Evolutionary conservation across 2,888 invertebrate species (phyloP).

Genomic region (Drosophila peninsularis): DNA sequence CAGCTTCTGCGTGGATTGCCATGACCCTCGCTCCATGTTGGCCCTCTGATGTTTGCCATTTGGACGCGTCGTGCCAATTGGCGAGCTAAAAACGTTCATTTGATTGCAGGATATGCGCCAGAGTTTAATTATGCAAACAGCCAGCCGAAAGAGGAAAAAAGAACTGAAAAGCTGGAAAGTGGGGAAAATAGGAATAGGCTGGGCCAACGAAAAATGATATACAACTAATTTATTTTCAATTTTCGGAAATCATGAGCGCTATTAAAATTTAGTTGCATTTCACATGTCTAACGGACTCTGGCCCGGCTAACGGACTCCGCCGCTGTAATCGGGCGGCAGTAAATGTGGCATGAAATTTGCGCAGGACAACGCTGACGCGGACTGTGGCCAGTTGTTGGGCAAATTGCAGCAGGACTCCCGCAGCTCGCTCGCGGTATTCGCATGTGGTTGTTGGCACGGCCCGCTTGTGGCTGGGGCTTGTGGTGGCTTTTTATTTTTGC

Average conservation of each 20-base stretch:
- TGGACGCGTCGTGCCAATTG: constrained; percentile 23
- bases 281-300: constrained; percentile 24
- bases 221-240: constrained; percentile 79
- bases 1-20: neutral
- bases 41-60: constrained; percentile 1
- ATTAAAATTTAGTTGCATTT: constrained; percentile 70
- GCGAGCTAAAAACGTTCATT: constrained; percentile 69
- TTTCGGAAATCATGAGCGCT: constrained; percentile 78
- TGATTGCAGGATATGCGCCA: constrained; percentile 64
- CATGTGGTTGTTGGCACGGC: constrained; percentile 49
- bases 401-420: constrained; percentile 38
- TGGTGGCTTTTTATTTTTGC: constrained; percentile 77
- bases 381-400: constrained; percentile 48
- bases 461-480: constrained; percentile 20
- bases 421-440: constrained; percentile 43
- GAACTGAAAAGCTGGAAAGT: neutral
- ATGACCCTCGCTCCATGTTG: neutral
- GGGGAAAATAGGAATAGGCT: neutral
- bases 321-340: constrained; percentile 47
- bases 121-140: constrained; percentile 73
- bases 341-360: constrained; percentile 65
- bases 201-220: constrained; percentile 67
- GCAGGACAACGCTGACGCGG: constrained; percentile 38
- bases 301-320: constrained; percentile 33
- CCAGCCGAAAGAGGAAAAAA: constrained; percentile 12